Conservation (phyloP, 1,140 invertebrate species). For the Drosophila bifasciata region DNA sequence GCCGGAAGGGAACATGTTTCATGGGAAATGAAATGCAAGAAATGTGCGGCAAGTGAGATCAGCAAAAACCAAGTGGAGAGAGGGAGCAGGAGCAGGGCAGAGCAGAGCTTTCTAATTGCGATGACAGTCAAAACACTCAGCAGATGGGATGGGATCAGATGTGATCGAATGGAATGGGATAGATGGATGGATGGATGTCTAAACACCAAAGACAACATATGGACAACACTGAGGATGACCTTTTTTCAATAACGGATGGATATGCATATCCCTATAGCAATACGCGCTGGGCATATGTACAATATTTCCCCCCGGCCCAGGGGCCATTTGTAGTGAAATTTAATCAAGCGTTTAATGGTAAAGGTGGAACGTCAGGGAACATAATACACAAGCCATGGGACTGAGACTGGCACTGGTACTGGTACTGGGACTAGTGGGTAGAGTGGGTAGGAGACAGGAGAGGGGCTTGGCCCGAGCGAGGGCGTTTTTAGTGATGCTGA, state of each 20-base stretch:
- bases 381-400: slow-evolving; percentile 52
- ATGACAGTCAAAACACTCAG: slow-evolving; percentile 59
- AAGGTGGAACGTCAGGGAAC: slow-evolving; percentile 76
- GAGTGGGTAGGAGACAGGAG: slow-evolving; percentile 22
- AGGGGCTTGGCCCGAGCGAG: slow-evolving; percentile 53
- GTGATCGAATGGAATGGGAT: slow-evolving; percentile 40
- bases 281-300: slow-evolving; percentile 17
- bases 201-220: slow-evolving; percentile 56
- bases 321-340: slow-evolving; percentile 80
- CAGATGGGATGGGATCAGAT: slow-evolving; percentile 32
- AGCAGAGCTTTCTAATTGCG: slow-evolving; percentile 67
- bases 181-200: slow-evolving; percentile 24
- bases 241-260: slow-evolving; percentile 62
- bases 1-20: slow-evolving; percentile 49
- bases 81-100: slow-evolving; percentile 12
- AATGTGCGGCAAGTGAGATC: slow-evolving; percentile 39
- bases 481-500: slow-evolving; percentile 68
- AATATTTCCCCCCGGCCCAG: slow-evolving; percentile 44
- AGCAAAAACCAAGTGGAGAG: slow-evolving; percentile 30
- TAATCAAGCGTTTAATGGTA: slow-evolving; percentile 83
- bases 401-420: slow-evolving; percentile 1
- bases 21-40: slow-evolving; percentile 77
- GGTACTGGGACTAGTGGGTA: slow-evolving; percentile 16
- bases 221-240: slow-evolving; percentile 58
- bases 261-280: slow-evolving; percentile 44